phyloP scores from a whole-genome alignment of 2,113 vertebrate species.

The Hyaena hyaena region DNA sequence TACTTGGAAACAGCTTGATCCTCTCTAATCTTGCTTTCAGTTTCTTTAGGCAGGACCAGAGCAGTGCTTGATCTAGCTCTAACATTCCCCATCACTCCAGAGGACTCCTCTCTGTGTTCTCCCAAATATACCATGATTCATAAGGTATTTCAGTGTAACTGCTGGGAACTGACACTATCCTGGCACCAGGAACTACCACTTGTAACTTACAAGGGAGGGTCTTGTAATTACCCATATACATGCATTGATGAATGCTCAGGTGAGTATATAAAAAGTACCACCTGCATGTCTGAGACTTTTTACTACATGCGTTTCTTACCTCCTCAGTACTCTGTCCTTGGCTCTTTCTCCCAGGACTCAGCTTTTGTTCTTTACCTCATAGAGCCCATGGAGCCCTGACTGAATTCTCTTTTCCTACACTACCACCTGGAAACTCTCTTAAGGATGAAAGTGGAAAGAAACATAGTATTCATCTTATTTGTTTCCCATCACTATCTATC shows the following conservation, averaged over 20 bases:
- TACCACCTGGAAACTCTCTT: neutral
- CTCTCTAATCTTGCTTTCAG: neutral
- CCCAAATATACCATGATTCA: neutral
- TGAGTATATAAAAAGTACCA: neutral
- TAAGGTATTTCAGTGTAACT: neutral
- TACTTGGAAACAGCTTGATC: neutral
- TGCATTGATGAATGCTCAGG: neutral
- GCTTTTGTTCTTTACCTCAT: neutral
- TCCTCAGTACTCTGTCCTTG: neutral
- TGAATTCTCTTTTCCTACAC: neutral
- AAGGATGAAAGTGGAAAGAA: neutral
- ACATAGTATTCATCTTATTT: neutral
- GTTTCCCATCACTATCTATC: neutral
- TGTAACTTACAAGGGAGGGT: neutral
- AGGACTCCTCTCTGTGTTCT: neutral
- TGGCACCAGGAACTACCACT: neutral
- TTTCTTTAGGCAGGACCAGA: neutral
- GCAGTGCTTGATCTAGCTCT: neutral
- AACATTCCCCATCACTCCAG: neutral
- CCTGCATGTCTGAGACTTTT: neutral
- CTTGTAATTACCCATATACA: neutral
- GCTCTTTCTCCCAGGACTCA: neutral
- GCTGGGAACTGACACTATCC: neutral
- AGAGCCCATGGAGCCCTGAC: neutral
- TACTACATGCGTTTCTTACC: neutral